Percentiles rank a stretch among this genome's conserved stretches.
Conservation (phyloP, 2,797 vertebrate species). For the Scyliorhinus canicula region DNA sequence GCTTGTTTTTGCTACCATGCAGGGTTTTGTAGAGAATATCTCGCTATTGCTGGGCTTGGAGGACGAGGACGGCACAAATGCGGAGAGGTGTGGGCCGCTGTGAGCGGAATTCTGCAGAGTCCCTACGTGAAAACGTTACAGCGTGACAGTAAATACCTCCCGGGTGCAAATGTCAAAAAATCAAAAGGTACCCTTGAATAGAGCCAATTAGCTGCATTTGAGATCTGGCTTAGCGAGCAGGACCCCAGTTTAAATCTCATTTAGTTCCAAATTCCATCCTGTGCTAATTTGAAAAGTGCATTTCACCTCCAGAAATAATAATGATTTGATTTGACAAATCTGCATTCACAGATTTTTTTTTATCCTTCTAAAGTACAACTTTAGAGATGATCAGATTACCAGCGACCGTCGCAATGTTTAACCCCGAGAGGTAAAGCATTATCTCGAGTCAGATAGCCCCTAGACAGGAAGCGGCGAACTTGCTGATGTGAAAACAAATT, state of each 20-base stretch:
- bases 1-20: not conserved
- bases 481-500: constrained; percentile 26
- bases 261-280: not conserved
- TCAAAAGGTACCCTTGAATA: not conserved
- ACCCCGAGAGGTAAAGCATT: no score
- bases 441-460: not conserved
- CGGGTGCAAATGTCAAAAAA: not conserved
- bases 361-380: not conserved
- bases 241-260: not conserved
- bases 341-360: not conserved
- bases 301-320: not conserved
- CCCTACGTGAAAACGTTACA: not conserved
- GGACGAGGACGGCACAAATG: not conserved
- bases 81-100: not conserved
- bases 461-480: not conserved
- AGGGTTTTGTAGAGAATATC: not conserved
- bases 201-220: not conserved
- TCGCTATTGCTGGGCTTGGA: not conserved
- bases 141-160: not conserved
- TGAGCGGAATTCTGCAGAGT: not conserved
- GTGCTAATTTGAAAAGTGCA: not conserved
- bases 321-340: not conserved
- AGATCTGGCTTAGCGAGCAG: not conserved
- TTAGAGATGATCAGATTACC: not conserved
- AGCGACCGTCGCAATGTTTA: not conserved